These are phyloP conservation scores for Sebastes vulpes DNA, from an alignment of 2,797 vertebrate genomes.

Conservation along the genomic window DNA sequence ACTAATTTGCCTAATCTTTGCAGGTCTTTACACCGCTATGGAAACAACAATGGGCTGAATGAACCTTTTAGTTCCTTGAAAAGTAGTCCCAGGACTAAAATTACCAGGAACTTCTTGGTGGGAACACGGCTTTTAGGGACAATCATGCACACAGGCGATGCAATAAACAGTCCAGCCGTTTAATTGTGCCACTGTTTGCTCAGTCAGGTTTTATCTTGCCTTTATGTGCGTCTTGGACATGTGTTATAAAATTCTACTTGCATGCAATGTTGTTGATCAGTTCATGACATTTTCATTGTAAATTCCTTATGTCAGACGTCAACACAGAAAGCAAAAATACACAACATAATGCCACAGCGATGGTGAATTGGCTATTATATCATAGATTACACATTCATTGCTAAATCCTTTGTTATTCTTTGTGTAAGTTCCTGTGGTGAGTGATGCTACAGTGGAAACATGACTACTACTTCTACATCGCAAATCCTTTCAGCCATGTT, in stretches of 20 bases:
- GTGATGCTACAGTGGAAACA: slow-evolving; percentile 13
- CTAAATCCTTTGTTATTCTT: background rate
- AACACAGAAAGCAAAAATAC: background rate
- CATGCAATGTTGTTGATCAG: background rate
- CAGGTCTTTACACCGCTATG: too few relatives aligned
- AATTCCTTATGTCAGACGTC: background rate
- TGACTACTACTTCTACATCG: background rate
- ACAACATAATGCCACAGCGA: background rate
- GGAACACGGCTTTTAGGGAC: background rate
- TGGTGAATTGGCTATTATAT: background rate
- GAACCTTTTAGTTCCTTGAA: too few relatives aligned
- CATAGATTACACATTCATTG: background rate
- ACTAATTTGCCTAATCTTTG: too few relatives aligned
- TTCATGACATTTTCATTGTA: background rate
- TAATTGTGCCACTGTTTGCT: background rate
- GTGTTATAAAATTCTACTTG: background rate
- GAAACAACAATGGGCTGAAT: too few relatives aligned
- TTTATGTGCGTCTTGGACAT: background rate
- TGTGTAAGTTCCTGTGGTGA: slow-evolving; percentile 2
- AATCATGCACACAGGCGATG: background rate
- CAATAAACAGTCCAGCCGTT: background rate
- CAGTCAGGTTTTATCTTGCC: background rate
- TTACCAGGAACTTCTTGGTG: too few relatives aligned
- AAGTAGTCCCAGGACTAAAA: too few relatives aligned
- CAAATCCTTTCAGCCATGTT: slow-evolving; percentile 27